Percentiles rank a stretch among this genome's conserved stretches.
phyloP scores from a whole-genome alignment of 1,140 invertebrate genomes.

The Monochamus saltuarius region DNA sequence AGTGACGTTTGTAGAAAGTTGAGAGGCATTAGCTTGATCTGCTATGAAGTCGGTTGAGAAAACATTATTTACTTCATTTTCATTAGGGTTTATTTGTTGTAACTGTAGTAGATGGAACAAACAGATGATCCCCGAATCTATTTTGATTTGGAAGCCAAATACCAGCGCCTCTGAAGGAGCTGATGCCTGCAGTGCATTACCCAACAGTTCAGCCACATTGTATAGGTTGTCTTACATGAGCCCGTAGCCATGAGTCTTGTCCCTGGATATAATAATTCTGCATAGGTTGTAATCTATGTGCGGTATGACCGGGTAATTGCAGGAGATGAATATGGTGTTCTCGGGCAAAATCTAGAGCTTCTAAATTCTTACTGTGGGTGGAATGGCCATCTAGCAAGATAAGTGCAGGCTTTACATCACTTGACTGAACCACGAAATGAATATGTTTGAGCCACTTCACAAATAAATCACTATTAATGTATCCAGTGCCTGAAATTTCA shows the following conservation, averaged over 20 bases:
- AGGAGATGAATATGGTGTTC: constrained; percentile 28
- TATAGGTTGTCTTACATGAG: constrained; percentile 37
- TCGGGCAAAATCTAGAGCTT: constrained; percentile 26
- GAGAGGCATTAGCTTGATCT: too few species aligned
- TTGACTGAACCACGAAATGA: constrained; percentile 19
- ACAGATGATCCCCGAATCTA: too few species aligned
- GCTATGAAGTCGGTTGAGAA: too few species aligned
- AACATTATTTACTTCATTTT: too few species aligned
- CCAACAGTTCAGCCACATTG: too few species aligned
- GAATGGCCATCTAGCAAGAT: constrained; percentile 42
- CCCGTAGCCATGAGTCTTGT: constrained; percentile 33
- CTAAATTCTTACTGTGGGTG: constrained; percentile 34
- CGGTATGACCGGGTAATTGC: constrained; percentile 30
- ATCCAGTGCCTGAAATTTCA: constrained; percentile 30
- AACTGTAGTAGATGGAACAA: too few species aligned
- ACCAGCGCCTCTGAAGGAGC: too few species aligned
- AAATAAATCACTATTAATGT: constrained; percentile 37
- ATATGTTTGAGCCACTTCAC: constrained; percentile 33
- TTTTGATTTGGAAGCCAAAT: too few species aligned
- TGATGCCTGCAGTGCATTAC: too few species aligned
- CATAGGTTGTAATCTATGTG: constrained; percentile 44
- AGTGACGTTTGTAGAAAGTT: too few species aligned
- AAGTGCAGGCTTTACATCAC: constrained; percentile 34
- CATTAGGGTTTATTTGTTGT: too few species aligned
- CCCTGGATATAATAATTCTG: constrained; percentile 37